Base-by-base conservation (phyloP, 2,888 invertebrate genomes). In the Spisula solida region DNA sequence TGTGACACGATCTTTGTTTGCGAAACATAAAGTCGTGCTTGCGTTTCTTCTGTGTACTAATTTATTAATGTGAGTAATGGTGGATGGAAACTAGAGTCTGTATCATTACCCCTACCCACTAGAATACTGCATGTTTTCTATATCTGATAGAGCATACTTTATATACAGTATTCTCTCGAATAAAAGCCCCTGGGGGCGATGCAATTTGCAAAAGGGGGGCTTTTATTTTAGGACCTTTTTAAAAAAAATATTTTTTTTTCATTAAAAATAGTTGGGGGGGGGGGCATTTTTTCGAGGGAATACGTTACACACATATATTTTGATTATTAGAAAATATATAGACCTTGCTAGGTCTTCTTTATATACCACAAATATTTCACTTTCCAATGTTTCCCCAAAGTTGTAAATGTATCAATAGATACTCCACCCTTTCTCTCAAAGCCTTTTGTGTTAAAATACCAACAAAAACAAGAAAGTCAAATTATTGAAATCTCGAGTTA, bases 1-100 rank as follows among this genome's bases (percentile, higher is more conserved):
- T 96, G 98, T 99, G 94, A 99, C 99, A 96, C 97, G 99, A 94
- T 99, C 99, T 95, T 97, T 99, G 70, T 99, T 99, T 97, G 99
- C 99, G 96, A 98, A 98, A 97, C 99, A 99, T 96, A 99, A 99
- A 97, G 97, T 99, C 85, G 97, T 99, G 83, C 99, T 99, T 97
- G 98, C 99, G 8, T 98, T 99, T 96, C 98, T 99, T 55, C 97
- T 99, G 95, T 98, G 98, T 96, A 98, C 16, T 87, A 96, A 96
- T 86, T 91, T 96, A 56, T 90, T 95, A 90, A 89, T 96, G 96
- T 96, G 94, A 96, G 96, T 96, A 94, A 84, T 29, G 55, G 60
- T 70, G 75, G 85, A 75, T 66, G 82, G 86, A 51, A 70, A 87
- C 48, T 8, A 51, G 41, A 51, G 2, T 47, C 81, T 25, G n/a